Conservation (phyloP, 2,888 invertebrate species). For the Kuschelorhynchus macadamiae region DNA sequence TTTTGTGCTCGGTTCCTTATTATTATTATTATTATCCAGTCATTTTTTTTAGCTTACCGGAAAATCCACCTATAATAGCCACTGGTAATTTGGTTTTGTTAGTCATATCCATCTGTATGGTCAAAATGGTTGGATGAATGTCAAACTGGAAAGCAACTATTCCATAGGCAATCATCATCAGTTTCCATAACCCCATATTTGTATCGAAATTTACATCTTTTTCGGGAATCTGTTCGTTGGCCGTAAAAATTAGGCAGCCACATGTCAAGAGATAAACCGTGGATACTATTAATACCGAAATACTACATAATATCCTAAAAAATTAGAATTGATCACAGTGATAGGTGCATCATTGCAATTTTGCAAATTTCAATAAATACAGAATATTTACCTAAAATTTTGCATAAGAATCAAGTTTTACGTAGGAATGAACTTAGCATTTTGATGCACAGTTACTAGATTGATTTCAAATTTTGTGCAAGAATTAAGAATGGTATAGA, state of each 20-base stretch:
- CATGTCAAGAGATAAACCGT: slow-evolving; percentile 77
- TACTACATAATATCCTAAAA: slow-evolving; percentile 75
- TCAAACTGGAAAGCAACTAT: slow-evolving; percentile 83
- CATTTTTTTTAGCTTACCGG: no score
- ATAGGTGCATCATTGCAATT: no score
- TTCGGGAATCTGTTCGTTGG: slow-evolving; percentile 53
- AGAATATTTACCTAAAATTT: no score
- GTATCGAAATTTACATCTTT: slow-evolving; percentile 19
- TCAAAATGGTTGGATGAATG: slow-evolving; percentile 87
- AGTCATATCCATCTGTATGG: slow-evolving; percentile 93
- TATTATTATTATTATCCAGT: no score
- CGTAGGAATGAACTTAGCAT: no score
- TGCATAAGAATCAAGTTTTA: no score
- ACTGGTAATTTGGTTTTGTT: slow-evolving; percentile 80
- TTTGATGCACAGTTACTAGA: no score
- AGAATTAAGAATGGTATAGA: no score
- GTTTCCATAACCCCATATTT: slow-evolving; percentile 63
- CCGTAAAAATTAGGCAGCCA: slow-evolving; percentile 73
- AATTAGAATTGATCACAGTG: no score
- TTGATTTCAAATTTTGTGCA: no score
- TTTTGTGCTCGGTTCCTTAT: no score
- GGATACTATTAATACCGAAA: slow-evolving; percentile 77
- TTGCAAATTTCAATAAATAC: no score
- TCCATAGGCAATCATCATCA: slow-evolving; percentile 76
- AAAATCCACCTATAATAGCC: slow-evolving; percentile 81